Percentiles rank a stretch among this genome's conserved stretches.
Evolutionary conservation across 2,113 vertebrate species (phyloP).

Genomic region (Theristicus caerulescens): DNA sequence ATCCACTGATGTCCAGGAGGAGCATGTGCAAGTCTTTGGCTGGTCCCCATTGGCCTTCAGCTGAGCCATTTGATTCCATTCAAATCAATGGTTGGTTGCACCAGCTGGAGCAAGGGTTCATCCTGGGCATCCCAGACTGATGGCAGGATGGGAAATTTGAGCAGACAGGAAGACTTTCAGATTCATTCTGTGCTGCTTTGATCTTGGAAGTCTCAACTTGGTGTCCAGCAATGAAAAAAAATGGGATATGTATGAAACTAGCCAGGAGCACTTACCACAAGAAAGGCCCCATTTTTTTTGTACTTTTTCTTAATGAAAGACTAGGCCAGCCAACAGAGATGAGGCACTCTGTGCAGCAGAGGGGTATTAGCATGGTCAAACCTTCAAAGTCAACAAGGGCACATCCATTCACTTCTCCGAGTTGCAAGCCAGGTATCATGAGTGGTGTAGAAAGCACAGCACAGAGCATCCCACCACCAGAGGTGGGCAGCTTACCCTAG

Average conservation of each 20-base stretch:
- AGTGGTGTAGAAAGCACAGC: background rate
- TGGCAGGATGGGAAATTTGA: background rate
- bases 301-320: background rate
- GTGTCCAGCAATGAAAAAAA: constrained; percentile 4
- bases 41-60: background rate
- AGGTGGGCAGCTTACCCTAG: background rate
- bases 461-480: background rate
- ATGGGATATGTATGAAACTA: background rate
- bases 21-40: background rate
- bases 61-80: background rate
- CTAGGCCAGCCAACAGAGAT: background rate
- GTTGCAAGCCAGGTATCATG: background rate
- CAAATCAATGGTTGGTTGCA: background rate
- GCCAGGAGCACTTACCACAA: background rate
- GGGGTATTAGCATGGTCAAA: background rate
- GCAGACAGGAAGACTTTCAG: background rate
- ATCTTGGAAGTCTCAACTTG: constrained; percentile 10
- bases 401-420: background rate
- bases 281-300: background rate
- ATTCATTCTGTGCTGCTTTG: background rate
- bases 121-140: background rate
- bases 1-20: background rate
- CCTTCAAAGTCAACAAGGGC: background rate
- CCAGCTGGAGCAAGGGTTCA: background rate
- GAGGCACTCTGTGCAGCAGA: background rate